A percentile compares a stretch with the other conserved stretches of the same genome.
These are phyloP conservation scores for Propithecus perrieri DNA, from an alignment of 2,797 vertebrate genomes.

Conservation along the genomic window DNA sequence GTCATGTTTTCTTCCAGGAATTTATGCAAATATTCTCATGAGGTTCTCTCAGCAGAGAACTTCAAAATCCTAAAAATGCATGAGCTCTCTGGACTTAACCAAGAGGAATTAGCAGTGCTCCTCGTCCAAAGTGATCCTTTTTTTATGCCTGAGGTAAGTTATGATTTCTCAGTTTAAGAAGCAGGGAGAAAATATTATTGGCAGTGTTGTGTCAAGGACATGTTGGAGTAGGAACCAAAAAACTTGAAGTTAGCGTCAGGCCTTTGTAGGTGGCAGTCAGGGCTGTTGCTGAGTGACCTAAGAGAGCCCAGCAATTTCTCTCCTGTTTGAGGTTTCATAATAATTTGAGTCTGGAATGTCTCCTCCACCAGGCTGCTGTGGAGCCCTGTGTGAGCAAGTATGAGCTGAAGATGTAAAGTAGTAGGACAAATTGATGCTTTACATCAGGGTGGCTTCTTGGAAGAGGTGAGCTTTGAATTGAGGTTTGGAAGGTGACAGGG, in stretches of 20 bases:
- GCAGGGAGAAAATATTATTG: neutral
- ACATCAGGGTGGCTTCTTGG: neutral
- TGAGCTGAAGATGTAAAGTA: neutral
- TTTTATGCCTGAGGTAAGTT: slow-evolving; percentile 93
- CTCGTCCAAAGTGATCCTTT: slow-evolving; percentile 93
- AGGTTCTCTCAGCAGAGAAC: slow-evolving; percentile 83
- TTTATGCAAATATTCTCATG: slow-evolving; percentile 90
- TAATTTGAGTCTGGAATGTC: slow-evolving; percentile 3
- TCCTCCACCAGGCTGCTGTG: neutral
- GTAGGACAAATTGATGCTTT: neutral
- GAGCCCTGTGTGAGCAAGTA: neutral
- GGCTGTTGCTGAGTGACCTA: neutral
- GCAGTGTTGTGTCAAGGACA: neutral
- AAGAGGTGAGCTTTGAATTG: neutral
- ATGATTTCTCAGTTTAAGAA: neutral
- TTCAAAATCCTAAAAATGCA: slow-evolving; percentile 81
- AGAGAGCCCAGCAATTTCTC: neutral
- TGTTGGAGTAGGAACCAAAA: neutral
- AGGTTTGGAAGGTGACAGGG: neutral
- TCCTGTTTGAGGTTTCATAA: neutral
- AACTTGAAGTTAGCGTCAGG: neutral
- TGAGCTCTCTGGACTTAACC: slow-evolving; percentile 85
- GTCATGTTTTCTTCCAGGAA: slow-evolving; percentile 50
- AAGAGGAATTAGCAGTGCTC: slow-evolving; percentile 89
- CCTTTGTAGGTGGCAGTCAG: neutral